Percentiles rank a stretch among this genome's conserved stretches.
These are phyloP conservation scores for Carposina sasakii DNA, from an alignment of 1,140 invertebrate species.

Conservation along the genomic window DNA sequence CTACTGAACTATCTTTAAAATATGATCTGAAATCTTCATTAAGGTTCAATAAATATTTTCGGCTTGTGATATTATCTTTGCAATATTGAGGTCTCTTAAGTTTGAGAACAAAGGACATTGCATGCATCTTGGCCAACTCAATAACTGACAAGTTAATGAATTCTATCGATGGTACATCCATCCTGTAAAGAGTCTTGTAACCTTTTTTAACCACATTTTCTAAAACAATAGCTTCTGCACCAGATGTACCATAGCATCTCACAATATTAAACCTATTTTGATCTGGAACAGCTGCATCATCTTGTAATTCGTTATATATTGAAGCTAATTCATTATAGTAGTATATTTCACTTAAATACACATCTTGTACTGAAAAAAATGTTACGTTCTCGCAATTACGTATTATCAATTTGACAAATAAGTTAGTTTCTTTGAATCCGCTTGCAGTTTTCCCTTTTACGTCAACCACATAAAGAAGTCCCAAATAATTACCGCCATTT, in stretches of 20 bases:
- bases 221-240: slow-evolving; percentile 25
- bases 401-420: slow-evolving; percentile 47
- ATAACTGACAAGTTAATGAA: slow-evolving; percentile 21
- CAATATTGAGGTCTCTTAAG: neutral
- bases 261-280: slow-evolving; percentile 25
- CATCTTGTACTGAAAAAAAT: slow-evolving; percentile 32
- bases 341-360: slow-evolving; percentile 30
- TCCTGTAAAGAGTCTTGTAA: slow-evolving; percentile 28
- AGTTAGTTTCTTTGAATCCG: slow-evolving; percentile 28
- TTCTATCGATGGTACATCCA: slow-evolving; percentile 18
- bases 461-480: slow-evolving; percentile 35
- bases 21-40: neutral
- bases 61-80: neutral
- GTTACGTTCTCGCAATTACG: slow-evolving; percentile 25
- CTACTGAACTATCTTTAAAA: neutral
- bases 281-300: slow-evolving; percentile 27
- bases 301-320: slow-evolving; percentile 30
- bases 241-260: slow-evolving; percentile 25
- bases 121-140: neutral
- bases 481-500: slow-evolving; percentile 39
- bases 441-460: slow-evolving; percentile 27
- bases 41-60: neutral
- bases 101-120: neutral
- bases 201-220: slow-evolving; percentile 35
- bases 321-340: slow-evolving; percentile 27